Base-by-base conservation (phyloP, 2,888 invertebrate species). In the Protonemura montana region DNA sequence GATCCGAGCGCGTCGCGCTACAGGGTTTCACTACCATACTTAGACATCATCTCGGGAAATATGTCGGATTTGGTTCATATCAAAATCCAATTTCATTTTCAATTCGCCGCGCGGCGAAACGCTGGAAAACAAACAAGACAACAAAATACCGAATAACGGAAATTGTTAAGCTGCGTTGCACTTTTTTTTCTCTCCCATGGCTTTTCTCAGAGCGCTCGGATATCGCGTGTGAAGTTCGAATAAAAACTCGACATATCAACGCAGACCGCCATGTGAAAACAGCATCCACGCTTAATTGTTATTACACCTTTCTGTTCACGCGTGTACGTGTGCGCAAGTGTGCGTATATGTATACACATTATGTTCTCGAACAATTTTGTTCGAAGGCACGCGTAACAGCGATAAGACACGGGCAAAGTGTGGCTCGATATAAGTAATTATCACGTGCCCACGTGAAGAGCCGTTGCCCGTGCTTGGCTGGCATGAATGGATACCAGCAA, bases 51-150 rank as follows among this genome's bases (percentile, higher is more conserved):
- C 59, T 59, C 59, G 59, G 59, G 59, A 59, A 59, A 59, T 59
- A 59, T 13, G 59, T 59, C 59, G 59, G 59, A 59, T 59, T 59
- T 21, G 21, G 59, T 59, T 59, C 59, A 59, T 59, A 10, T 59
- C 59, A 59, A 59, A 59, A 59, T 59, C 59, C 59, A 59, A 59
- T 59, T 59, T 59, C 59, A 59, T 59, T 59, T 59, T 59, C 59
- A 59, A 59, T 59, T 59, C 59, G 13, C 59, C 59, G 59, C n/a
- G n/a, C 59, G 59, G 59, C 59, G 59, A 59, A 7, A 59, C 59
- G 59, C 59, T 10, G 59, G 59, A 59, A 59, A 59, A 59, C 59
- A 59, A 59, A 59, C 59, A 59, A 21, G 59, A 59, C 59, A 59
- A 59, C 6, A 21, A 59, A 59, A 59, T 59, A 59, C 59, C 59